Base-by-base conservation (phyloP, 2,113 vertebrate genomes). In the Cepphus grylle region DNA sequence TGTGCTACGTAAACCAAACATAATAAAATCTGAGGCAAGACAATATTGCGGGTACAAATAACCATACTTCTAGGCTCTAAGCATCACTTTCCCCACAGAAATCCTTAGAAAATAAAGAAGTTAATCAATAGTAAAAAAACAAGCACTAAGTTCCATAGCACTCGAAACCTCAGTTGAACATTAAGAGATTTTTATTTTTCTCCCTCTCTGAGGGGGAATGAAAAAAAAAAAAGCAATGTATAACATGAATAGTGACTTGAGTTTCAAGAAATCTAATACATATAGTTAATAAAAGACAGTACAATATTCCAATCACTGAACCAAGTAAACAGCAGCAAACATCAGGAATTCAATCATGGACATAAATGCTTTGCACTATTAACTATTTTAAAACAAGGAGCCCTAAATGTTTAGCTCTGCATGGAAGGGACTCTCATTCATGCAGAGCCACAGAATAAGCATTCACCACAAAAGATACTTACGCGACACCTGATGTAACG, bases 1-100 rank as follows among this genome's bases (percentile, higher is more conserved):
- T 98, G 98, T 96, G 97, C 94, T 98, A 98, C 98, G 98, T 98
- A 97, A 98, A 98, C 98, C 98, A 98, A 97, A 95, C 73, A 96
- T 96, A 98, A 98, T 98, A 98, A 97, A 98, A 98, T 97, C 98
- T 98, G 98, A 98, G 97, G 98, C 97, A 95, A 88, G 73, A 95
- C 97, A 97, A 78, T 87, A 97, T 27, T 90, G 47, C 93, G 83
- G 43, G 69, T 25, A 95, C 50, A 91, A 93, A 92, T 32, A 72
- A 69, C 5, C 25, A 52, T 2, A 38, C 8, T 72, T 88, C 13
- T 27, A 76, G 95, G 50, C 55, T 84, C 71, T 21, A 29, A 88
- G 81, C 56, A 83, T 58, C 69, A 26, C 43, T 21, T 80, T 58
- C 14, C 71, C 27, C 65, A 82, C 38, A 85, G 14, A 88, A 93